A percentile compares a stretch with the other conserved stretches of the same genome.
phyloP scores from a whole-genome alignment of 2,797 vertebrate species.

The Neostethus bicornis region DNA sequence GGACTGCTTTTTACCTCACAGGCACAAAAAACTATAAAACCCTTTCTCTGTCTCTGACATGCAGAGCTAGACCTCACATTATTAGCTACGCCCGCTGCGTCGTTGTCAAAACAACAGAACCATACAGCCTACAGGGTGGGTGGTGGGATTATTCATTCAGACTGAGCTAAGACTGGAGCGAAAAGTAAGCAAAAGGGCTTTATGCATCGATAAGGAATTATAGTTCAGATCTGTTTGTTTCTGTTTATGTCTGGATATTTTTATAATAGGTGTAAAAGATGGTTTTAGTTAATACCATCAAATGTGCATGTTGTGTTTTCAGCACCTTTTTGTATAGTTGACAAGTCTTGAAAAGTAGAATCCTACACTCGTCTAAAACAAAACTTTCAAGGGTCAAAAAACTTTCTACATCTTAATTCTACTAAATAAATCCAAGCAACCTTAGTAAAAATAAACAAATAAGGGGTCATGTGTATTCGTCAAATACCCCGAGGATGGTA shows the following conservation, averaged over 20 bases:
- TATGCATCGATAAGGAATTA: constrained; percentile 22
- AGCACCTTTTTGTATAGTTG: too few species aligned
- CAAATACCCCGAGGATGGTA: constrained; percentile 7
- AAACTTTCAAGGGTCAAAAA: background rate
- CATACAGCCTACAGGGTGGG: constrained; percentile 1
- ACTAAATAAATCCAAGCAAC: constrained; percentile 5
- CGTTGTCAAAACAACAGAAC: constrained; percentile 9
- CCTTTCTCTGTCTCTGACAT: constrained; percentile 3
- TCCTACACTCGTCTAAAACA: background rate
- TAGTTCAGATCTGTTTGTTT: background rate
- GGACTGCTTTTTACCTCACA: constrained; percentile 1
- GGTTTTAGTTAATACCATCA: too few species aligned
- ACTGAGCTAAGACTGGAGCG: background rate
- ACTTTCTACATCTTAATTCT: background rate
- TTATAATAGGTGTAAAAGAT: too few species aligned
- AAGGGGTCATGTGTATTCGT: background rate
- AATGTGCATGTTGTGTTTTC: too few species aligned
- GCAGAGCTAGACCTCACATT: constrained; percentile 1
- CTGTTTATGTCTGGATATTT: background rate
- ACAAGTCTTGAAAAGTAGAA: background rate
- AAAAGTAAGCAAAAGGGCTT: background rate
- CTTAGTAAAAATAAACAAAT: background rate
- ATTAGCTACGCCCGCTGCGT: constrained; percentile 11
- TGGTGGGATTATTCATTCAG: constrained; percentile 19
- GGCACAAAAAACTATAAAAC: constrained; percentile 4